These are phyloP conservation scores for Lithodes maja DNA, from an alignment of 2,888 invertebrate genomes.

Conservation along the genomic window DNA sequence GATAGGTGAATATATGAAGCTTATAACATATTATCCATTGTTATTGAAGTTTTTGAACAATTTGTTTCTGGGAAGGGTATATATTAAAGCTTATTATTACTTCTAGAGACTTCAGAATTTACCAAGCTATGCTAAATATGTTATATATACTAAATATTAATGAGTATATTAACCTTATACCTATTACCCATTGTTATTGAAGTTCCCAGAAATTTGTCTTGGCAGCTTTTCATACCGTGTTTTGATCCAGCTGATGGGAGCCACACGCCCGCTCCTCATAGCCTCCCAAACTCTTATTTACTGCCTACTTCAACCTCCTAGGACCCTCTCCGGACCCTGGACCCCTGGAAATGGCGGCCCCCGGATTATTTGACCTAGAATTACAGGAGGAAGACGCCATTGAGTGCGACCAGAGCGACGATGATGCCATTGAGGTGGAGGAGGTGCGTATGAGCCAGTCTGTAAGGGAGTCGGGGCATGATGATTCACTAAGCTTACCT, in stretches of 20 bases:
- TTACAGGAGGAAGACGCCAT: slow-evolving; percentile 55
- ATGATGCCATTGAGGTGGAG: slow-evolving; percentile 63
- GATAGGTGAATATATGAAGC: no score
- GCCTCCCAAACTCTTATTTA: not conserved
- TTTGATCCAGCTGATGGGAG: slow-evolving; percentile 44
- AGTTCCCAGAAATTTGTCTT: not conserved
- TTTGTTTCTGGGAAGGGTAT: not conserved
- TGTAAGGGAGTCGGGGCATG: not conserved
- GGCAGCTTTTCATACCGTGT: slow-evolving; percentile 19
- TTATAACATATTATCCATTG: no score
- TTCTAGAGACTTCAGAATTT: not conserved
- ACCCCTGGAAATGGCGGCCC: slow-evolving; percentile 42
- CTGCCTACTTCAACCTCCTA: not conserved
- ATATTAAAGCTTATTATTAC: not conserved
- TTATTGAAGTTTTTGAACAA: not conserved
- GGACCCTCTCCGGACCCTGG: not conserved
- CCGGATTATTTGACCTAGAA: slow-evolving; percentile 52
- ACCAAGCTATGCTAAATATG: not conserved
- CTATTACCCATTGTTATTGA: not conserved
- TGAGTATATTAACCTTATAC: not conserved
- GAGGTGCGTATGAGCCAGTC: slow-evolving; percentile 35
- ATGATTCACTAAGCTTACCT: no score
- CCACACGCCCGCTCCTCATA: not conserved
- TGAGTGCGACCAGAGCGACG: slow-evolving; percentile 61
- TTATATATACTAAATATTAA: not conserved